Conservation (phyloP, 92 coral and sea anemone species). For the Palythoa caribaeorum region DNA sequence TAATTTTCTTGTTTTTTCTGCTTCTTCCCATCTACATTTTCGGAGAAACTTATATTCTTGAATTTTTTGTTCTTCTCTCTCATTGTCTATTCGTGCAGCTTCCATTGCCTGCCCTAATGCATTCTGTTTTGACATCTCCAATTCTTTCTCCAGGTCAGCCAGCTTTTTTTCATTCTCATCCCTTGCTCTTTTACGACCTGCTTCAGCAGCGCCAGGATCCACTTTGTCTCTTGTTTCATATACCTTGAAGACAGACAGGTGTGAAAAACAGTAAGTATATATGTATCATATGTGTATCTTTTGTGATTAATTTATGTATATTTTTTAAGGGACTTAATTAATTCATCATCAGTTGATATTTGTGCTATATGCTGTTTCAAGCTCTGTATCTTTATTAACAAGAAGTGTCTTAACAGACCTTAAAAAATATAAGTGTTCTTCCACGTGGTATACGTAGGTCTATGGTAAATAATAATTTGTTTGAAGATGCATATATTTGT, state of each 20-base stretch:
- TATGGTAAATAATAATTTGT: too few relatives aligned
- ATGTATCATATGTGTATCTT: too few relatives aligned
- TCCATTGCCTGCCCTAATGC: neutral
- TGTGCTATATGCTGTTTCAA: too few relatives aligned
- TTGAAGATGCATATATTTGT: too few relatives aligned
- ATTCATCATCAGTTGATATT: too few relatives aligned
- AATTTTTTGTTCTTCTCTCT: constrained; percentile 16
- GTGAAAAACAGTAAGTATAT: too few relatives aligned
- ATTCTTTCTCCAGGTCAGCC: neutral
- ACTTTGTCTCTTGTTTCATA: neutral
- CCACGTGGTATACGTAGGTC: too few relatives aligned
- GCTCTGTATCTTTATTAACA: too few relatives aligned
- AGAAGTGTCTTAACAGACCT: too few relatives aligned
- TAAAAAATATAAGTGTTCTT: too few relatives aligned
- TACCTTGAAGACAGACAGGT: neutral
- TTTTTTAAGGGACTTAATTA: too few relatives aligned
- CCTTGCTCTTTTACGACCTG: neutral
- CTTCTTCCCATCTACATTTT: neutral
- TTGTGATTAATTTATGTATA: too few relatives aligned
- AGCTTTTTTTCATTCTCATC: neutral
- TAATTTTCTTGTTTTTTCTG: neutral
- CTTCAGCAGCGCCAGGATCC: neutral
- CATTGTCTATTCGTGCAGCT: neutral
- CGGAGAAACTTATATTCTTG: neutral
- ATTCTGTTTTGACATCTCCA: neutral